These are phyloP conservation scores for Aspidapion aeneum DNA, from an alignment of 2,888 invertebrate genomes.

Conservation along the genomic window DNA sequence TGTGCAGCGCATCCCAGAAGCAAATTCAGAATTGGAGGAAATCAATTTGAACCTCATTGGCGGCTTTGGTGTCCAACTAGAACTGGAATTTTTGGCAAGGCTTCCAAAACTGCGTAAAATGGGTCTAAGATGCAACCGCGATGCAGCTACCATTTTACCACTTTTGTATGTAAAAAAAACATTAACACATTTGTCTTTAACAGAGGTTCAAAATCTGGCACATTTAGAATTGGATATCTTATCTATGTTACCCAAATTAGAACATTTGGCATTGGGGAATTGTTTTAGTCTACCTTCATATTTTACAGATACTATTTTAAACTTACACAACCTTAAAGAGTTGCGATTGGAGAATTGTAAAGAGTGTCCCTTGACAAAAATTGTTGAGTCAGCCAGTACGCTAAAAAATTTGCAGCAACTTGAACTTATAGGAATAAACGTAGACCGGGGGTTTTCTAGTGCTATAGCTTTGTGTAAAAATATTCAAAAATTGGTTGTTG, in stretches of 20 bases:
- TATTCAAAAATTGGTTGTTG: background rate
- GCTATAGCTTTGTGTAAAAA: background rate
- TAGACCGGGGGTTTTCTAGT: background rate
- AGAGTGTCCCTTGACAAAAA: background rate
- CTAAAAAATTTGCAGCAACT: background rate
- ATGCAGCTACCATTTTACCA: background rate
- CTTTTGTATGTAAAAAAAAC: background rate
- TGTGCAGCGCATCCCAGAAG: conserved; percentile 13
- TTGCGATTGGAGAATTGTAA: background rate
- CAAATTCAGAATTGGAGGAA: conserved; percentile 10
- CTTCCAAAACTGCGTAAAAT: conserved; percentile 8
- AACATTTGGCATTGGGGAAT: background rate
- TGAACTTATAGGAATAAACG: background rate
- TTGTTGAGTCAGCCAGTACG: background rate
- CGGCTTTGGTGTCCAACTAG: conserved; percentile 10
- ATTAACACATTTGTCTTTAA: background rate
- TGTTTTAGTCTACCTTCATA: background rate
- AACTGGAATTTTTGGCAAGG: conserved; percentile 10
- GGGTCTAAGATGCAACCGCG: conserved; percentile 12
- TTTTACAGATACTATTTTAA: background rate
- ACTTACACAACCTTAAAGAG: background rate
- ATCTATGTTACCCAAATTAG: background rate
- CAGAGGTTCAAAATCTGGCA: background rate
- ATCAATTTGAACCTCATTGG: conserved; percentile 13
- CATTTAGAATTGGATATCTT: background rate